phyloP scores from a whole-genome alignment of 2,113 vertebrate species.

The Notothenia rossii region DNA sequence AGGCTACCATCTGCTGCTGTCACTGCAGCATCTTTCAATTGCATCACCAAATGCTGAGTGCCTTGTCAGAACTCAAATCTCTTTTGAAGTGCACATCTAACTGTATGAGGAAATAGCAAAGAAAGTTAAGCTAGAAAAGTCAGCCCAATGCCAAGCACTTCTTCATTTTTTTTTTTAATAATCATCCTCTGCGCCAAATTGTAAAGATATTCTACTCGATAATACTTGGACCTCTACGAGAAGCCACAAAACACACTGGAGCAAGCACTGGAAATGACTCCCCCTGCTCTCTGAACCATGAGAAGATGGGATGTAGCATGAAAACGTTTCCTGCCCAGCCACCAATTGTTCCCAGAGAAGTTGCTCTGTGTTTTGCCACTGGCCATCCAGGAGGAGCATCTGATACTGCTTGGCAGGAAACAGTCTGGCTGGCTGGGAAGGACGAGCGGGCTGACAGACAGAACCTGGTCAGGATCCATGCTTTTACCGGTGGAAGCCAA shows the following conservation, averaged over 20 bases:
- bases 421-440: constrained; percentile 37
- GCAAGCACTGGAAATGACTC: not conserved
- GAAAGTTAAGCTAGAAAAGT: not conserved
- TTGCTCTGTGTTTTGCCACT: constrained; percentile 20
- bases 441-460: constrained; percentile 59
- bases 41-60: constrained; percentile 7
- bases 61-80: not conserved
- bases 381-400: constrained; percentile 51
- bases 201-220: not conserved
- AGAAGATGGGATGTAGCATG: constrained; percentile 18
- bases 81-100: constrained; percentile 1
- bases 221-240: not conserved
- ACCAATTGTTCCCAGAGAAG: constrained; percentile 28
- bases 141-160: not conserved
- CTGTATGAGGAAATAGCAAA: not conserved
- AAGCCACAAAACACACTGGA: not conserved
- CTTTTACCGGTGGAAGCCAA: constrained; percentile 35
- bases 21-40: constrained; percentile 1
- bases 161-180: not conserved
- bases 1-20: constrained; percentile 52
- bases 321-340: constrained; percentile 28
- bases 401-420: constrained; percentile 61
- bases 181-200: not conserved
- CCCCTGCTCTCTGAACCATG: constrained; percentile 38
- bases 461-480: constrained; percentile 55